Evolutionary conservation across 2,888 invertebrate genomes (phyloP), one percentile per base, ranked within the genome.

Genomic region (Seladonia tumulorum): DNA sequence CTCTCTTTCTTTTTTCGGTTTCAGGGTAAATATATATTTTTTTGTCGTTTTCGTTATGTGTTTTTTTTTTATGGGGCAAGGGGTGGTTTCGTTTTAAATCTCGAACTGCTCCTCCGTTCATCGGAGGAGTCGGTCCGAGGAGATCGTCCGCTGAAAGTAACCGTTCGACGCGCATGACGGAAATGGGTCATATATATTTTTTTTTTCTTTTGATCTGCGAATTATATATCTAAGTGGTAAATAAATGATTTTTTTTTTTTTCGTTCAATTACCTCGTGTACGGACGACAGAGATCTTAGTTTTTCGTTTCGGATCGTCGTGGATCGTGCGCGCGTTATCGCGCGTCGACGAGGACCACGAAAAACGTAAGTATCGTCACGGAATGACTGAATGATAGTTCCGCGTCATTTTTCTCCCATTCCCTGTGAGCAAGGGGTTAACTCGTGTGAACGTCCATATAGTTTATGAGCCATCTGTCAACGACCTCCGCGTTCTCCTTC

Each of bases 391-490:
- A 76, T 79, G 75, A 72, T 63, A 82, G 66, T 49, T 86, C 82
- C 82, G 83, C 82, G 47, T 79, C 74, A 79, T 76, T 85, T 74
- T 76, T 83, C 72, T 85, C 72, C 85, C 87, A 88, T 90, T 87
- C 75, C 68, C 79, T 74, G 79, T 82, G 81, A 83, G 77, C 84
- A 70, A 82, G 79, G 83, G 85, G 91, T 91, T 91, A 91, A 91
- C 91, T 90, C 71, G 83, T 70, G 53, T 76, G 66, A 78, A 89
- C 85, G 83, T 91, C 92, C 81, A 92, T 93, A 87, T 95, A 94
- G 73, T 94, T 93, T 75, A 92, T 92, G 22, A 97, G 95, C 97
- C 97, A 97, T 75, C 95, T 92, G 81, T 96, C 95, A 49, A 97
- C 95, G 53, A 95, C 94, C 0, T 95, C 95, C 63, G 96, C 96